Evolutionary conservation across 2,113 vertebrate species (phyloP), one percentile per base, ranked within the genome.

Genomic region (Thomomys bottae): DNA sequence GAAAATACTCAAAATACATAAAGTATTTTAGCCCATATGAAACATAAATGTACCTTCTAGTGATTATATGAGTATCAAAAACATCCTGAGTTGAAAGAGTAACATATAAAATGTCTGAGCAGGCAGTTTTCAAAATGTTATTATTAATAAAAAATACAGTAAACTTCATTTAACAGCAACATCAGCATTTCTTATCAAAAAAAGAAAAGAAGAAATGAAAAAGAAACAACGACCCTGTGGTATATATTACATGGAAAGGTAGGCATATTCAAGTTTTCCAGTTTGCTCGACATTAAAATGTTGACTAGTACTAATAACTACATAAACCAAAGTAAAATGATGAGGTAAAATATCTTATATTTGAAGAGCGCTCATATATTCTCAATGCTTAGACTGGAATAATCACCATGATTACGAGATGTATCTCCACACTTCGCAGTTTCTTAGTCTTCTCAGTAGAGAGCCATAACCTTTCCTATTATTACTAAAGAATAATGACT

Each of bases 311-410:
- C 5, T 82, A 79, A 59, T 45, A 92, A 93, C 21, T 49, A 93
- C 6, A 54, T 34, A 94, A 15, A 92, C 45, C 91, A 80, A 96
- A 90, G 77, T 93, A 88, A 90, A 95, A 87, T 89, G 84, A 93
- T 81, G 91, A 96, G 88, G 93, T 96, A 95, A 95, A 54, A 81
- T 77, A 87, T 75, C 89, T 95, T 92, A 95, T 6, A 87, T 36
- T 91, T 84, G 79, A 87, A 93, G 49, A 82, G 87, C 63, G 73
- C 6, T 80, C 45, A 70, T 57, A 64, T 85, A 86, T 64, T 88
- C 21, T 66, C 75, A 95, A 84, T 68, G 57, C 23, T 61, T 83
- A 88, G 20, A 30, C 57, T 86, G 88, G 57, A 89, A 94, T 4
- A 17, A 71, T 45, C 61, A 77, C 36, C 63, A 77, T 28, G 34